Base-by-base conservation (phyloP, 2,888 invertebrate genomes). In the Cacoxenus indagator region DNA sequence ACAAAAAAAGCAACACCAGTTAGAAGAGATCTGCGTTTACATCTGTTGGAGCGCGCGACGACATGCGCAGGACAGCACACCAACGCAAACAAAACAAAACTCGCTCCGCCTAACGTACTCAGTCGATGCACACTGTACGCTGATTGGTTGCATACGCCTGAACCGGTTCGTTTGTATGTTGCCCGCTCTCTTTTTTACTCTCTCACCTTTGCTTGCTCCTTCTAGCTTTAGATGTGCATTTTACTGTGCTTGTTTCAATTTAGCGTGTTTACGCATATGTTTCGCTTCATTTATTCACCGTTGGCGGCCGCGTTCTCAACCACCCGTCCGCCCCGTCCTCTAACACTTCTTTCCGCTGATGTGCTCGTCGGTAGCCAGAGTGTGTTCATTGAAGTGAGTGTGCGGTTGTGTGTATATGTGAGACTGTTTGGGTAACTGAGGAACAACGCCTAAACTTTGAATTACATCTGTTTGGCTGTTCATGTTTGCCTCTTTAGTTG, bases 401-500 rank as follows among this genome's bases (percentile, higher is more conserved):
- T 70, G 68, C 69, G 70, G 67, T 72, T 66, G 68, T 69, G 73
- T 67, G 69, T 69, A 66, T 65, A 65, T 64, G 67, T 65, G 65
- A 31, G 67, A 51, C 8, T 14, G 14, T 37, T 11, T 14, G 8
- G 8, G 3, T 48, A 19, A 6, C 51, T 51, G 9, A 37, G 19
- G 5, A 27, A 11, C 45, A 17, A 29, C 46, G 55, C 27, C 46
- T 61, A 61, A 48, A 59, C 70, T 75, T 76, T 79, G 75, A 78
- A 76, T 78, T 76, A 77, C 59, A 31, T 59, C 31, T 76, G 75
- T 78, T 6, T 51, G 51, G 9, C 22, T 51, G 51, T 51, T 17
- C 37, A 37, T 51, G 51, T 17, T 81, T 76, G 75, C 76, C 77
- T 76, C 78, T 76, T 77, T 76, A 71, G 77, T n/a, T n/a, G n/a